phyloP scores from a whole-genome alignment of 2,113 vertebrate species.

The Phodopus roborovskii region DNA sequence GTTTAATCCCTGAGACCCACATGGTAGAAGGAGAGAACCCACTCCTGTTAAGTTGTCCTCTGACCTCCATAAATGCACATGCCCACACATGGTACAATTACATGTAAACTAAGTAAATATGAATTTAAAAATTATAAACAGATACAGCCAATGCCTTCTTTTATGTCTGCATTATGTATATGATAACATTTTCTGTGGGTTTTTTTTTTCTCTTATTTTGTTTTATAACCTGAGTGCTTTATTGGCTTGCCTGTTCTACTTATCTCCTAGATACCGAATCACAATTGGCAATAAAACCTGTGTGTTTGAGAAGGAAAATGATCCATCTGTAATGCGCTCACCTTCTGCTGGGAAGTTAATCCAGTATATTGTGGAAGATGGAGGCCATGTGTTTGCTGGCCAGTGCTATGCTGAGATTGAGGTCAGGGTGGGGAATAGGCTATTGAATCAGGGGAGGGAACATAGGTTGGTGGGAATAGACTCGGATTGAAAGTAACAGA shows the following conservation, averaged over 20 bases:
- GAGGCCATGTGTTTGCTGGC: slow-evolving; percentile 96
- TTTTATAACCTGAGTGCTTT: slow-evolving; percentile 43
- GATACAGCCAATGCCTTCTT: not conserved
- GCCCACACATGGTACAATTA: not conserved
- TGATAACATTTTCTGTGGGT: slow-evolving; percentile 34
- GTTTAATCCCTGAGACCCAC: not conserved
- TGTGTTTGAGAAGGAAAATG: slow-evolving; percentile 99
- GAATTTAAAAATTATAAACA: not conserved
- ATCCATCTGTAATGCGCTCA: slow-evolving; percentile 96
- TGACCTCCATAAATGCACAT: not conserved
- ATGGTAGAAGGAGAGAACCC: not conserved
- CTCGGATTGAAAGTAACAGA: slow-evolving; percentile 26
- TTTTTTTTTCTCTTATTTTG: not conserved
- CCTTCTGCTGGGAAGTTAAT: slow-evolving; percentile 98
- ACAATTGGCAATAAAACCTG: slow-evolving; percentile 99
- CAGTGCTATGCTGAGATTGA: slow-evolving; percentile 99
- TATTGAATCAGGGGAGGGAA: not conserved
- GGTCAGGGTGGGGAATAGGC: slow-evolving; percentile 84
- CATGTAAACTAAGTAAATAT: not conserved
- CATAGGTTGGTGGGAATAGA: not conserved
- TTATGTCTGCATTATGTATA: not conserved
- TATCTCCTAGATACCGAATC: slow-evolving; percentile 93
- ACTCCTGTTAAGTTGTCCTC: not conserved
- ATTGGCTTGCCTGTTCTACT: slow-evolving; percentile 32
- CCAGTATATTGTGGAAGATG: slow-evolving; percentile 97